Base-by-base conservation (phyloP, 2,888 invertebrate species). In the Lepidochitona cinerea region DNA sequence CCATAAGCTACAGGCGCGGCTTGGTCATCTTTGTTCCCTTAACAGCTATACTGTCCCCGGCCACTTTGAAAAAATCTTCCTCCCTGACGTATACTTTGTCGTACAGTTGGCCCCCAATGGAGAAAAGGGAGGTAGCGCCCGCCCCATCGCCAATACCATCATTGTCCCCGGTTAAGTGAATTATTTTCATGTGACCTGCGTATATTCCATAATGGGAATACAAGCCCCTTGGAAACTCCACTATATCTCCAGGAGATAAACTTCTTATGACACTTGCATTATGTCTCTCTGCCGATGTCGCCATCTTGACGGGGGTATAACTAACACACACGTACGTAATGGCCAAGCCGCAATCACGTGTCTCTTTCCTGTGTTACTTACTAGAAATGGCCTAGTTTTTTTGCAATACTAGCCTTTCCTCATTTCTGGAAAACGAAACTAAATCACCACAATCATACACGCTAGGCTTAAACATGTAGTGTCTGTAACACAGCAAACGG, bases 191-290 rank as follows among this genome's bases (percentile, higher is more conserved):
- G 37, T 80, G 49, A 83, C 85, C 85, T 54, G 79, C 66, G 73
- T 81, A 85, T 0, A 85, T 76, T 29, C 80, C 84, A 81, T 84
- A 86, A 72, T 86, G 85, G 9, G 83, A 84, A 71, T 85, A 86
- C 35, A 81, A 79, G 23, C 23, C 23, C 29, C 86, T 71, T 2
- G 75, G 65, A 37, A 85, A 84, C 72, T 85, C 82, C 0, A 86
- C 71, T 41, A 85, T 37, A 64, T 85, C 85, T 12, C 85, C 85
- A 5, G 68, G 73, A 52, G 80, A 68, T 0, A 83, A 75, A 0
- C 69, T 64, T 0, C 26, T 18, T 26, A 82, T 49, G 0, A 81
- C 75, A 3, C 74, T 71, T n/a, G 70, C 41, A 71, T 81, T 80
- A 53, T 81, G 81, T n/a, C 49, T 18, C 49, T 23, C n/a, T 2